Conservation (phyloP, 2,113 vertebrate genomes). For the Cichladusa arquata region DNA sequence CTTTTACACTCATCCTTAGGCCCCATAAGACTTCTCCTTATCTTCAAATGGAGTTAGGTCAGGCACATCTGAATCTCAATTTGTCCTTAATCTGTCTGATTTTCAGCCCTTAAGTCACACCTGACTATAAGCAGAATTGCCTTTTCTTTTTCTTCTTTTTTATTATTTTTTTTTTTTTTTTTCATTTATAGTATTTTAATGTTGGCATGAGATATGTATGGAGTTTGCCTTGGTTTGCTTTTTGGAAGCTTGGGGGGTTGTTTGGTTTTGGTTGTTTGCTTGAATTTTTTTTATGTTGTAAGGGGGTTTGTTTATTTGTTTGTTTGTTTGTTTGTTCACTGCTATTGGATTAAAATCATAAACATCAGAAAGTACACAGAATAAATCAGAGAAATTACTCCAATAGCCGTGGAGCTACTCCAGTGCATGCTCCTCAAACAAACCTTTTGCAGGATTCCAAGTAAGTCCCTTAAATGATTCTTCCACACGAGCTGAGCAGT, state of each 20-base stretch:
- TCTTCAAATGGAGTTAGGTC: background rate
- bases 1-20: background rate
- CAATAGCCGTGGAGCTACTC: background rate
- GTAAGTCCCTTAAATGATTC: background rate
- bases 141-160: background rate
- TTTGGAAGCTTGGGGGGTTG: background rate
- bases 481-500: background rate
- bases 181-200: background rate
- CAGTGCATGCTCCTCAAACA: accelerated
- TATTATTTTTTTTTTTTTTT: background rate
- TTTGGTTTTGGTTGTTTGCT: accelerated
- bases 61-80: background rate
- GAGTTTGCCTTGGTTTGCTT: accelerated
- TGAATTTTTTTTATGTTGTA: background rate
- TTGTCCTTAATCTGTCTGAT: background rate
- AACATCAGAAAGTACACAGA: background rate
- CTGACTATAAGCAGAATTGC: background rate
- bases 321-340: accelerated
- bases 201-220: accelerated
- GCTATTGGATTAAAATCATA: background rate
- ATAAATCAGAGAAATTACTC: background rate
- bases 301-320: accelerated
- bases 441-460: background rate
- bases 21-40: background rate
- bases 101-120: background rate